Evolutionary conservation across 2,113 vertebrate species (phyloP), one percentile per base, ranked within the genome.

Genomic region (Nibea coibor): DNA sequence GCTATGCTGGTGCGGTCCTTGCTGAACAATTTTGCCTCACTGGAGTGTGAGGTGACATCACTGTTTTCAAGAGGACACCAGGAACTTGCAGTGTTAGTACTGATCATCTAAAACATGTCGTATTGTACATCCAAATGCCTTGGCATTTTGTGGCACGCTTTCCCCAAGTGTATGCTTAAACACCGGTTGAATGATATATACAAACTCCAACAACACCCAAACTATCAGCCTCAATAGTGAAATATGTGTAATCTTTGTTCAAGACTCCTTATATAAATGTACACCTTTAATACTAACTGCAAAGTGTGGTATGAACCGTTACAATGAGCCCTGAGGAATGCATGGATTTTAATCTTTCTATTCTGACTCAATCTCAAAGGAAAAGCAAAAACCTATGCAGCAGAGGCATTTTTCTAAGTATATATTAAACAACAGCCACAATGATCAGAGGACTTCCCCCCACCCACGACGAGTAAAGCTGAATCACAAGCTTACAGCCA

Each of bases 261-360:
- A 84, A 72, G 66, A 81, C 66, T 87, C 69, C 80, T 80, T 86
- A 85, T 81, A 80, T 80, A 73, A 87, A 89, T 85, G 75, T 85
- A 85, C 74, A 82, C 45, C 62, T 86, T 78, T 83, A 85, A 85
- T 80, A 78, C 43, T 64, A 90, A 88, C 83, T 87, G 87, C 42
- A 73, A 78, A 72, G 74, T 87, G 85, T 80, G 69, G 74, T 75
- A 57, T 90, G 82, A 85, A 68, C 35, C 20, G 58, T 85, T 75
- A 82, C 57, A 78, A 83, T 89, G 90, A 86, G 79, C 91, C 93
- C 92, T 94, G 93, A 94, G 93, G 86, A 92, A 92, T 89, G 84
- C 77, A 71, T 81, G 62, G 39, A 72, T 87, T 80, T 80, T 1
- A 81, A 71, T 77, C 78, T 84, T 68, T 82, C 65, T 83, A 19